These are phyloP conservation scores for Pelosia muscerda DNA, from an alignment of 2,888 invertebrate genomes.

Conservation along the genomic window DNA sequence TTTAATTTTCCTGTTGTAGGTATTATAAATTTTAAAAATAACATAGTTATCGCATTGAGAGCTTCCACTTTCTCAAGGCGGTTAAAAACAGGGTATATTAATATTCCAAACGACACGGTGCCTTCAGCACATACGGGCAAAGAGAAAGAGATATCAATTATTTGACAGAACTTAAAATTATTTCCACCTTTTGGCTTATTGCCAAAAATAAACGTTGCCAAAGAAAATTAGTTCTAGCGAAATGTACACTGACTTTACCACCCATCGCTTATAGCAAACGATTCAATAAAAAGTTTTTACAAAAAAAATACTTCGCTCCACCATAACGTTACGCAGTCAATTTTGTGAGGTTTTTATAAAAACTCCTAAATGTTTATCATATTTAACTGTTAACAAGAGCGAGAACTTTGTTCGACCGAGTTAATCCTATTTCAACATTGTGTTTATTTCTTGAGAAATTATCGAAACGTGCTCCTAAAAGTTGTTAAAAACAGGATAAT, in stretches of 20 bases:
- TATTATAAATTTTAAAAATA: no score
- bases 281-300: conserved; percentile 17
- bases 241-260: background rate
- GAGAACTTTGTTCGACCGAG: conserved; percentile 13
- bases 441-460: conserved; percentile 17
- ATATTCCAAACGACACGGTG: background rate
- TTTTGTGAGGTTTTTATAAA: conserved; percentile 5
- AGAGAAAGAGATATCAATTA: background rate
- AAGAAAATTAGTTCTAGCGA: conserved; percentile 7
- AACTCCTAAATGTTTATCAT: conserved; percentile 14
- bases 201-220: conserved; percentile 6
- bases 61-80: no score
- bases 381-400: conserved; percentile 11
- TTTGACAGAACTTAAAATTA: background rate
- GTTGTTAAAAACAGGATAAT: conserved; percentile 17
- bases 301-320: background rate
- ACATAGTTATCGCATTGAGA: no score
- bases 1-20: background rate
- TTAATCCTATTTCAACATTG: conserved; percentile 21
- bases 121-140: background rate
- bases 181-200: background rate
- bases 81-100: background rate
- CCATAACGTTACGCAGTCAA: conserved; percentile 8
- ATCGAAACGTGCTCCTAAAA: conserved; percentile 12
- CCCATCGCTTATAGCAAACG: background rate